A percentile compares a stretch with the other conserved stretches of the same genome.
Evolutionary conservation across 2,113 vertebrate genomes (phyloP).

Genomic region (Nycticryphes semicollaris): DNA sequence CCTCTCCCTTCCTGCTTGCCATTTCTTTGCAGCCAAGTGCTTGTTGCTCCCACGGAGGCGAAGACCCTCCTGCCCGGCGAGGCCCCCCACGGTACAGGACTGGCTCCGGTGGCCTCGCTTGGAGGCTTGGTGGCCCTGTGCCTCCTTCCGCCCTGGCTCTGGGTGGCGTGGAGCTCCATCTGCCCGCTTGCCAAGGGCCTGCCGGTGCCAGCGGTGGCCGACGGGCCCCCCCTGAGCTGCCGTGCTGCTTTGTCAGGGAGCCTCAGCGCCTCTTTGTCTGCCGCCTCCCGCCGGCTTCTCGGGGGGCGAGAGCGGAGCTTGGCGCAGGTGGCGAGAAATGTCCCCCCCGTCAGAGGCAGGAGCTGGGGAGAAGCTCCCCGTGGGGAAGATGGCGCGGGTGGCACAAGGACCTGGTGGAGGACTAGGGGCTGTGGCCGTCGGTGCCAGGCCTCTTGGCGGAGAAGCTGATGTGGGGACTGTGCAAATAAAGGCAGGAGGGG

Average conservation of each 20-base stretch:
- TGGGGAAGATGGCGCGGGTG: accelerated
- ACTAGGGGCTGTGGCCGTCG: neutral
- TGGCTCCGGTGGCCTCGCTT: neutral
- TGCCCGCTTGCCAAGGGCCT: neutral
- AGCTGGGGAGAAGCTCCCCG: neutral
- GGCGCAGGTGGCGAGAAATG: neutral
- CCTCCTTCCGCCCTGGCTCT: neutral
- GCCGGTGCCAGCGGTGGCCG: neutral
- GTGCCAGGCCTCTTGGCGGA: neutral
- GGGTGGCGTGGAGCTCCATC: neutral
- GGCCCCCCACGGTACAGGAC: neutral
- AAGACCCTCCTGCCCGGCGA: neutral
- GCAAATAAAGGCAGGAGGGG: conserved; percentile 11
- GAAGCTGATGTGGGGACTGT: neutral
- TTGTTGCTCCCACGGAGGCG: neutral
- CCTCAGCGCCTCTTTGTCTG: conserved; percentile 48
- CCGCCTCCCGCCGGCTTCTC: neutral
- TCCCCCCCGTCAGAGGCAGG: neutral
- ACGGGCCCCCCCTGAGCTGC: neutral
- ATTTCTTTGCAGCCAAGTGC: neutral
- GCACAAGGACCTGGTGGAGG: neutral
- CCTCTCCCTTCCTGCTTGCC: neutral
- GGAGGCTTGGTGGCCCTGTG: neutral
- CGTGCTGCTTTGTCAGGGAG: conserved; percentile 35
- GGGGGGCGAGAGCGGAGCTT: neutral